These are phyloP conservation scores for Probaryconus sp. DNA, from an alignment of 1,140 invertebrate species.

Conservation along the genomic window DNA sequence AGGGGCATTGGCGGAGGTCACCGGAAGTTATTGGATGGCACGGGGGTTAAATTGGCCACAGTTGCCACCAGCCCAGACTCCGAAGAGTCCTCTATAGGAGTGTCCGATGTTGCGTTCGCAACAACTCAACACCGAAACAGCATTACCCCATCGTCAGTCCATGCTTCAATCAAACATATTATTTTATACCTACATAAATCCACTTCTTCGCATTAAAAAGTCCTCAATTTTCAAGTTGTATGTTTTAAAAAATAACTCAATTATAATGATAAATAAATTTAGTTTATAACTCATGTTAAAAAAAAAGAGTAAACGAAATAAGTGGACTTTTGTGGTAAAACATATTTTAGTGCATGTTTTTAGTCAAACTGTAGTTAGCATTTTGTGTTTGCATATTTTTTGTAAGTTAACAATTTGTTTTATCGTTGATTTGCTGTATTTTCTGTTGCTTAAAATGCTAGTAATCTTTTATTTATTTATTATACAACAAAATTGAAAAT, in stretches of 20 bases:
- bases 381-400: not conserved
- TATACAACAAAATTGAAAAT: too few species aligned
- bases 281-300: too few species aligned
- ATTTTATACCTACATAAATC: constrained; percentile 27
- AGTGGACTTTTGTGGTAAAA: constrained; percentile 1
- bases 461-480: constrained; percentile 32
- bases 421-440: constrained; percentile 27
- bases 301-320: not conserved
- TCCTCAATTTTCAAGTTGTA: too few species aligned
- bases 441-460: constrained; percentile 37
- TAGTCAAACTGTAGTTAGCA: constrained; percentile 17
- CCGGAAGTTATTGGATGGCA: constrained; percentile 79
- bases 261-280: too few species aligned
- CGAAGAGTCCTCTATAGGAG: constrained; percentile 73
- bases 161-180: constrained; percentile 67
- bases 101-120: constrained; percentile 70
- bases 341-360: constrained; percentile 5
- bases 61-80: constrained; percentile 79
- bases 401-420: not conserved
- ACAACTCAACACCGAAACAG: constrained; percentile 76
- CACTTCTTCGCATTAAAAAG: too few species aligned
- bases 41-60: constrained; percentile 79
- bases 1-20: constrained; percentile 79
- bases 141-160: constrained; percentile 78
- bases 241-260: too few species aligned